These are phyloP conservation scores for Oryzias javanicus DNA, from an alignment of 2,113 vertebrate species.

Conservation along the genomic window DNA sequence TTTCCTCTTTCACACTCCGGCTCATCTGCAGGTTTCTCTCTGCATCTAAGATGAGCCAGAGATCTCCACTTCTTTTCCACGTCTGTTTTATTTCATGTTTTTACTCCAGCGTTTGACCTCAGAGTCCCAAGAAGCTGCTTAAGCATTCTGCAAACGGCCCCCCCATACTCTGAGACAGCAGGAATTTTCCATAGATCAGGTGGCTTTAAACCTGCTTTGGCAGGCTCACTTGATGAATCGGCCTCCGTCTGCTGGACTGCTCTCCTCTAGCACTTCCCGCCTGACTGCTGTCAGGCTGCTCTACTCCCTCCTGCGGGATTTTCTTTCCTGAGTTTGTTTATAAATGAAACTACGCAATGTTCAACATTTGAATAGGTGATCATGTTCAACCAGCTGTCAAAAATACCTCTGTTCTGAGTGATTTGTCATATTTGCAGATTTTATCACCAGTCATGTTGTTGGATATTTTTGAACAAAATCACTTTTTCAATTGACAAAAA, in stretches of 20 bases:
- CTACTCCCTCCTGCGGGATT: too few species aligned
- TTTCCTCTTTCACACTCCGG: background rate
- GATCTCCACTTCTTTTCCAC: background rate
- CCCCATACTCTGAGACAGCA: constrained; percentile 33
- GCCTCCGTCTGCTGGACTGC: constrained; percentile 27
- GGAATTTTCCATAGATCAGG: constrained; percentile 52
- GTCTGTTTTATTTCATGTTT: constrained; percentile 18
- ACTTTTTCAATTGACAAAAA: background rate
- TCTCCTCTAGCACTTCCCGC: constrained; percentile 13
- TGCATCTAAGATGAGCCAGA: background rate
- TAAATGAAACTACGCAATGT: too few species aligned
- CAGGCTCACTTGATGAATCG: constrained; percentile 54
- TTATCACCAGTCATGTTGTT: background rate
- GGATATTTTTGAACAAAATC: background rate
- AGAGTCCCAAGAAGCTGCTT: constrained; percentile 35
- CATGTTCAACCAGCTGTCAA: too few species aligned
- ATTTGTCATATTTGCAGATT: too few species aligned
- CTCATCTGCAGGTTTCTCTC: constrained; percentile 1
- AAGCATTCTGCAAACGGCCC: constrained; percentile 54
- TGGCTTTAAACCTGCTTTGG: constrained; percentile 48
- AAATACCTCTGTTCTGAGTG: too few species aligned
- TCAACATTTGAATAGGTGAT: too few species aligned
- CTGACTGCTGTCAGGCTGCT: constrained; percentile 10
- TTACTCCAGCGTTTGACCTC: constrained; percentile 54
- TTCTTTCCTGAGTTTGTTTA: too few species aligned